Evolutionary conservation across 2,797 vertebrate species (phyloP).

Genomic region (Xenops minutus): DNA sequence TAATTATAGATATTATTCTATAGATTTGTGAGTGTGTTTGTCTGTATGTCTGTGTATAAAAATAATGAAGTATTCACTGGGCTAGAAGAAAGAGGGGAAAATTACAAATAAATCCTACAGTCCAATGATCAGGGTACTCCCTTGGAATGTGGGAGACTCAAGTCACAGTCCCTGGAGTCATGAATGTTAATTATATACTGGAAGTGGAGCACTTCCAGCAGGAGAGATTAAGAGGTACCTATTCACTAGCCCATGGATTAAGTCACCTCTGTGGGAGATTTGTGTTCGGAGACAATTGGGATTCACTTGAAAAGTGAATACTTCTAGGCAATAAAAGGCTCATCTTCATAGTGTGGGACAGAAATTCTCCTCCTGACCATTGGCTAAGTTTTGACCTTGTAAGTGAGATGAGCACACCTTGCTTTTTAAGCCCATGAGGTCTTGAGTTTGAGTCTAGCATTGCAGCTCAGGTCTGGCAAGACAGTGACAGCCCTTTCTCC

Average conservation of each 20-base stretch:
- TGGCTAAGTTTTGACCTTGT: neutral
- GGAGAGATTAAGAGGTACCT: neutral
- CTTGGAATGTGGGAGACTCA: slow-evolving; percentile 16
- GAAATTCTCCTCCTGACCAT: neutral
- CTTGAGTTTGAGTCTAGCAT: neutral
- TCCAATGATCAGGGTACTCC: slow-evolving; percentile 10
- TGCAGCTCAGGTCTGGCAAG: neutral
- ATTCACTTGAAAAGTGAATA: neutral
- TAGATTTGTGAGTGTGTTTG: neutral
- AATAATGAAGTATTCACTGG: neutral
- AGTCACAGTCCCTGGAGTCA: neutral
- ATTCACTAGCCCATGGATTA: neutral
- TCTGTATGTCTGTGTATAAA: neutral
- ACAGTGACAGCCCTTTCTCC: neutral
- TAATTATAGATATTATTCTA: neutral
- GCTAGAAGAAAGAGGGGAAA: neutral
- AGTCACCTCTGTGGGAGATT: neutral
- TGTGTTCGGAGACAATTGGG: neutral
- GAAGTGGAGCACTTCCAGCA: neutral
- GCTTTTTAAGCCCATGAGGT: neutral
- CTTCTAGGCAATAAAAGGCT: neutral
- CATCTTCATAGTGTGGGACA: neutral
- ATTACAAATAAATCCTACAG: slow-evolving; percentile 32
- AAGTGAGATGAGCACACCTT: neutral
- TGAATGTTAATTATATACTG: neutral